Evolutionary conservation across 2,113 vertebrate species (phyloP), one percentile per base, ranked within the genome.

Genomic region (Lepus americanus): DNA sequence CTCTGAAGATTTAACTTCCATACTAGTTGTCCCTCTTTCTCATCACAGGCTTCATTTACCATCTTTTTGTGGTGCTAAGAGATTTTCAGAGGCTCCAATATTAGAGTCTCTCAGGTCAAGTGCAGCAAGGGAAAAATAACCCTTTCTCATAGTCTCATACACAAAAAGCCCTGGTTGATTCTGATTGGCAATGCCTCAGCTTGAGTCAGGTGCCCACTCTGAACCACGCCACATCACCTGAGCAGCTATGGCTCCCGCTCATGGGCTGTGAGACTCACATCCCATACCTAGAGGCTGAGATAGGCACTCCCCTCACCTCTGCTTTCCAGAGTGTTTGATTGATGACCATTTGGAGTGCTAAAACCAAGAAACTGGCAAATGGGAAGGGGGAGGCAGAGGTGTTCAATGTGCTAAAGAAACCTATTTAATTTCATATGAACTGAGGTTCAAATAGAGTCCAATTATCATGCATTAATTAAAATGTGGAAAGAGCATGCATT

Each of bases 391-490:
- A 69, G n/a, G n/a, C 1, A 39, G 81, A 79, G 1, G 13, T 82
- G 55, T 16, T 73, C 79, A 82, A 39, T 61, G 53, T 49, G 1
- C 33, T 44, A 86, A 25, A 59, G 67, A 89, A 92, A 16, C 49
- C 49, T 67, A 66, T 73, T 89, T 85, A 91, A 83, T 91, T 82
- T 77, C 55, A 90, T 92, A 89, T 94, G 20, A 82, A 69, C 33
- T 69, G 13, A 36, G 87, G 22, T 90, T 84, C n/a, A 76, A 70
- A 83, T 64, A 92, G 36, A 86, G 69, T 9, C 19, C 95, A 79
- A 90, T 95, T 76, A 83, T 20, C 23, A 74, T 61, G 92, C 36
- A 69, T 51, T 92, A 74, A 92, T 95, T 94, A 89, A 64, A 59
- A 76, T 74, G 83, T 72, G 80, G 31, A 70, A 94, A 89, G 27